Base-by-base conservation (phyloP, 2,888 invertebrate species). In the Parasteatoda lunata region DNA sequence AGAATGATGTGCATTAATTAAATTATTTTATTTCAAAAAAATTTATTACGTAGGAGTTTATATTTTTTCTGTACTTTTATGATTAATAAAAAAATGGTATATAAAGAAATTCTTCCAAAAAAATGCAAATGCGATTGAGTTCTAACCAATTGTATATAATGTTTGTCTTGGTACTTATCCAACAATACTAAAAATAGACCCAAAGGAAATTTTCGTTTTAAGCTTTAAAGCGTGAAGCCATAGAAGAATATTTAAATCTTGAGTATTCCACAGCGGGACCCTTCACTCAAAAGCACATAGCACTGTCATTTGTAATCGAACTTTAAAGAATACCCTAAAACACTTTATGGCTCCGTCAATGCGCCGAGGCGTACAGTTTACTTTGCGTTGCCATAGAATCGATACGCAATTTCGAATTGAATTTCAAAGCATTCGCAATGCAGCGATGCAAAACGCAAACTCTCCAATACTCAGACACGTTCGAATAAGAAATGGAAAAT, bases 321-420 rank as follows among this genome's bases (percentile, higher is more conserved):
- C 15, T 77, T 77, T 77, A 69, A 54, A 54, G 15, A 77, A 69
- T 70, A 48, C 68, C 13, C 47, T 52, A 51, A 68, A 51, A 69
- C 69, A 69, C 77, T 71, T 79, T 79, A 48, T 15, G 13, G 79
- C 70, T 45, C 71, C 69, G 45, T 51, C 45, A 51, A 59, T 13
- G 13, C 30, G 70, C 7, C n/a, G 71, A n/a, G 64, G 64, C 79
- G 79, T 79, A 71, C 65, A 79, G 70, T 71, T 70, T 49, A 51
- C 64, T 79, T 64, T 7, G 9, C 70, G 79, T 79, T 79, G 79
- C 79, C 71, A 79, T 79, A 70, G 79, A 64, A 71, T 79, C 79
- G 52, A 71, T 79, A 49, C 48, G 15, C 48, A 9, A 48, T 71
- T 64, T 79, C 48, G 52, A 70, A 71, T 77, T 49, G 66, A 65